Percentiles rank a stretch among this genome's conserved stretches.
Evolutionary conservation across 2,888 invertebrate genomes (phyloP).

Genomic region (Pegoplata infirma): DNA sequence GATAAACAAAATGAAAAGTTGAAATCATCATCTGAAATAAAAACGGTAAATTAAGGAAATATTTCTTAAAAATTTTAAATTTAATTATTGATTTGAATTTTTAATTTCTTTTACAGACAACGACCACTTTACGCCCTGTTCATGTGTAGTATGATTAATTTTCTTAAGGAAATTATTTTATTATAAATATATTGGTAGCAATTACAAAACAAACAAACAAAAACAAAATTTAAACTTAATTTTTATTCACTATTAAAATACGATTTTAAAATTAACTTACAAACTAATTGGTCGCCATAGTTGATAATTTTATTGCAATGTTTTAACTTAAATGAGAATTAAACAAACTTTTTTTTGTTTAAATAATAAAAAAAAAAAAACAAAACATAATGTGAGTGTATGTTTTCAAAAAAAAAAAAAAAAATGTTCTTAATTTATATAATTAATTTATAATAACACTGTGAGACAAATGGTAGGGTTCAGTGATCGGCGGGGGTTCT

Average conservation of each 20-base stretch:
- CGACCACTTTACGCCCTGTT: slow-evolving; percentile 55
- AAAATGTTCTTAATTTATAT: too few species aligned
- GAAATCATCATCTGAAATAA: slow-evolving; percentile 37
- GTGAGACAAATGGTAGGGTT: too few species aligned
- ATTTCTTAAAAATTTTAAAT: background rate
- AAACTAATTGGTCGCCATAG: slow-evolving; percentile 52
- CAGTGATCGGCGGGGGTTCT: too few species aligned
- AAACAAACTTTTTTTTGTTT: slow-evolving; percentile 51
- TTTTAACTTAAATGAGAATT: slow-evolving; percentile 50
- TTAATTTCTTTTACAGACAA: slow-evolving; percentile 44
- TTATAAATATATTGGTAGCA: slow-evolving; percentile 42
- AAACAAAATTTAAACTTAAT: slow-evolving; percentile 52
- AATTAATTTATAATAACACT: too few species aligned
- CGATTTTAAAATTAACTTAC: slow-evolving; percentile 35
- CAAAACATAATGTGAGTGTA: slow-evolving; percentile 16
- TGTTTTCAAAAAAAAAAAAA: slow-evolving; percentile 31
- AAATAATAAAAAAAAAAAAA: slow-evolving; percentile 38
- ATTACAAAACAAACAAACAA: slow-evolving; percentile 26
- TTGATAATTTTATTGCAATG: slow-evolving; percentile 51
- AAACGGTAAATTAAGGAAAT: slow-evolving; percentile 42
- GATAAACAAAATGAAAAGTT: slow-evolving; percentile 35
- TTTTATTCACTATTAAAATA: slow-evolving; percentile 50
- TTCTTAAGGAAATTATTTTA: slow-evolving; percentile 43
- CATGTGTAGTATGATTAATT: slow-evolving; percentile 57
- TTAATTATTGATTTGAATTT: background rate